Evolutionary conservation across 2,888 invertebrate genomes (phyloP), one percentile per base, ranked within the genome.

Genomic region (Physocephala rufipes): DNA sequence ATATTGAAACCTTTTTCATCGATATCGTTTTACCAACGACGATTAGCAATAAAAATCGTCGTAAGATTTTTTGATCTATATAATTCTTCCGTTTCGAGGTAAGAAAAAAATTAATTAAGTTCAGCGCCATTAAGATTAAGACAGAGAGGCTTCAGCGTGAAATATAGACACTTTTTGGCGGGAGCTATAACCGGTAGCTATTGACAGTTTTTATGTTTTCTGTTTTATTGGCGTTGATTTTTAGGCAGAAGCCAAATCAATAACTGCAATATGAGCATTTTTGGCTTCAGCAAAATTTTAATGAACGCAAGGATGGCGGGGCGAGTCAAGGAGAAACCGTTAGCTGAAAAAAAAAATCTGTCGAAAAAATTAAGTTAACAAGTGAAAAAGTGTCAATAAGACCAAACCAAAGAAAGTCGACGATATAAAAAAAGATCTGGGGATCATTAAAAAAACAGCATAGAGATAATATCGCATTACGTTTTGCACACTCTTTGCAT

Each of bases 391-490:
- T 26, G 28, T 59, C 15, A 9, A 43, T 47, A 61, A 61, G 19
- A 19, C 53, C 53, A 68, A 43, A 15, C 28, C 36, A 55, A 53
- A 51, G 49, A 12, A 12, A 45, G 15, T 66, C 51, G 72, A 74
- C 53, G 24, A 67, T 19, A 9, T 9, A 67, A 62, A 45, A 21
- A 49, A n/a, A 64, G 58, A 69, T 49, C 36, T 36, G 36, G 5
- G 9, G 36, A 36, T 36, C 36, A 36, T 36, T 36, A 36, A 36
- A 36, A 36, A 36, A 36, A 36, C 4, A 36, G 36, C 62, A 74
- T 78, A 73, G 74, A 78, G 76, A 77, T 72, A 76, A 77, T 78
- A 83, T 82, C 81, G 76, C 80, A 79, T 82, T 82, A 78, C 84
- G 78, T 76, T 77, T 78, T 78, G 76, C 76, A 74, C 71, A 62